phyloP scores from a whole-genome alignment of 2,113 vertebrate genomes.

The Rynchops niger region DNA sequence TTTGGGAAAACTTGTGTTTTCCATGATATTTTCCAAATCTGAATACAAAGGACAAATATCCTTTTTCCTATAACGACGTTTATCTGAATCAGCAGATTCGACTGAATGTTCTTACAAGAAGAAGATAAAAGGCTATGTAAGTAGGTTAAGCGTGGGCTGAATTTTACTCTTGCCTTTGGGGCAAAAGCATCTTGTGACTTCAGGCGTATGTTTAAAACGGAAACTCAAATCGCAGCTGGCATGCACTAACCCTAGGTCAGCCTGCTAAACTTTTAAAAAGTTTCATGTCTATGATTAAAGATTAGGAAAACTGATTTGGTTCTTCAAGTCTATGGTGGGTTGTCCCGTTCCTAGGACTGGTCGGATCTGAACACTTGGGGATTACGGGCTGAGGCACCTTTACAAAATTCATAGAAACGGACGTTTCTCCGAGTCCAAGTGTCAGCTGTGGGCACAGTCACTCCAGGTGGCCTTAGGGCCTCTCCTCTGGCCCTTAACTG shows the following conservation, averaged over 20 bases:
- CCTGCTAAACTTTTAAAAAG: not conserved
- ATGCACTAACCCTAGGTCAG: not conserved
- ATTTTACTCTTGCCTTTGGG: not conserved
- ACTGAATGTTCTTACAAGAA: not conserved
- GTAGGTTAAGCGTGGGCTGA: not conserved
- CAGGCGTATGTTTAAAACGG: not conserved
- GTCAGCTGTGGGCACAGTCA: not conserved
- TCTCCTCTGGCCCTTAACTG: too few species aligned
- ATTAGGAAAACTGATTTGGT: not conserved
- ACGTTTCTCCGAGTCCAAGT: not conserved
- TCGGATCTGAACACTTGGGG: not conserved
- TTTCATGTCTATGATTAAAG: not conserved
- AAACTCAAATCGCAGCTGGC: not conserved
- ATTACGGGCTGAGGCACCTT: not conserved
- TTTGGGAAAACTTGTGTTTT: not conserved
- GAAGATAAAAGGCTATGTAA: not conserved
- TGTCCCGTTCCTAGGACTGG: not conserved
- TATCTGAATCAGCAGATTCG: not conserved
- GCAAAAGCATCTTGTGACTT: not conserved
- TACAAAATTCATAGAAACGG: not conserved
- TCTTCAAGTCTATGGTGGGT: not conserved
- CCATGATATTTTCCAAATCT: not conserved
- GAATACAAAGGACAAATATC: not conserved
- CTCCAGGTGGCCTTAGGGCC: too few species aligned
- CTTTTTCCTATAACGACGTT: not conserved